Base-by-base conservation (phyloP, 2,888 invertebrate genomes). In the Syrphus vitripennis region DNA sequence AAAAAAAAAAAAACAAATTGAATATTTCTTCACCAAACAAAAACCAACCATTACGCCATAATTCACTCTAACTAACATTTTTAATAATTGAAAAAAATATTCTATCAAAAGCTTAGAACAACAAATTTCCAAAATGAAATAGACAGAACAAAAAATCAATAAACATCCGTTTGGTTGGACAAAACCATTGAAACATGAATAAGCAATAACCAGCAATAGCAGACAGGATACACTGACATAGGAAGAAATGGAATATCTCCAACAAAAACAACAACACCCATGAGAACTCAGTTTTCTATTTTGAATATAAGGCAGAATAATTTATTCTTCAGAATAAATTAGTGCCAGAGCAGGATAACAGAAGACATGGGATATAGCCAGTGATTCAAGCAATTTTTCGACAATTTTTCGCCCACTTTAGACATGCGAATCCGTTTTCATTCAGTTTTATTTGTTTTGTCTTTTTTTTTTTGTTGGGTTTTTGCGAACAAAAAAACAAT, bases 241-340 rank as follows among this genome's bases (percentile, higher is more conserved):
- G 34, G 45, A 53, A 72, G 34, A 53, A 78, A 78, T 63, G 24
- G 59, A 14, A 29, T 7, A 29, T 6, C 37, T 12, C 31, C n/a
- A 42, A 53, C 9, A n/a, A n/a, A 14, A 65, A 40, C 24, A 50
- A 50, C 50, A 31, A 57, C 10, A 45, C 31, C 4, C 31, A 3
- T 7, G 50, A 63, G 31, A 70, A 42, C 31, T 21, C 21, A 26
- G 57, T 74, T 67, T 69, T 74, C 59, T 21, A 40, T 74, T 61
- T 55, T n/a, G 69, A 70, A 81, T 61, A 55, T 61, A 55, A 42
- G 19, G 40, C 57, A 69, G n/a, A 83, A 65, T 79, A 83, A 75
- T 79, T 55, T 79, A 75, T 79, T 79, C 83, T 55, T 42, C 45
- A 26, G 70, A 57, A 70, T 79, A 79, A 79, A 83, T 83, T 83